Percentiles rank a stretch among this genome's conserved stretches.
Evolutionary conservation across 2,113 vertebrate species (phyloP).

Genomic region (Bubo blakistoni): DNA sequence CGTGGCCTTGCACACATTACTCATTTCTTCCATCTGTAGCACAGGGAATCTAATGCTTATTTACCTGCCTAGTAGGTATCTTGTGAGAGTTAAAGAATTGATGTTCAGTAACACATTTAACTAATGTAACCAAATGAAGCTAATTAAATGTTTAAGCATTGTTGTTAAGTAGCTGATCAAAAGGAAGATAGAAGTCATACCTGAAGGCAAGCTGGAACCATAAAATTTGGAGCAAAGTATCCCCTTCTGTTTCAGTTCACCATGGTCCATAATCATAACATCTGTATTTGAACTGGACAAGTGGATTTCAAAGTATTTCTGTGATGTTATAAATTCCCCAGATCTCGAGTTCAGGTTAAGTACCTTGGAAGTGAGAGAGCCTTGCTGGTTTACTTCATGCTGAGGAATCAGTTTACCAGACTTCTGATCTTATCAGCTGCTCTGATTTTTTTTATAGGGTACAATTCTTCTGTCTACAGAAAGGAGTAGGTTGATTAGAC

Average conservation of each 20-base stretch:
- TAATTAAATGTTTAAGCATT: background rate
- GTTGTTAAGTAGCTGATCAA: background rate
- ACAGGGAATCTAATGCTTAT: background rate
- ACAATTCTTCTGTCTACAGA: background rate
- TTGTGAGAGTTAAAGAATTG: background rate
- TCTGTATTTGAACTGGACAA: background rate
- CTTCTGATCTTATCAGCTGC: rapidly evolving
- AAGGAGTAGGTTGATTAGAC: background rate
- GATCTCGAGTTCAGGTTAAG: background rate
- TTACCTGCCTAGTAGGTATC: background rate
- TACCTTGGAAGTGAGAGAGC: background rate
- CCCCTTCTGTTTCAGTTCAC: background rate
- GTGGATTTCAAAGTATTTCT: background rate
- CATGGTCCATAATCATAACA: background rate
- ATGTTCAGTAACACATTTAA: background rate
- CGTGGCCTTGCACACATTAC: background rate
- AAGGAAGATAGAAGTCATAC: background rate
- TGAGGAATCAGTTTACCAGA: background rate
- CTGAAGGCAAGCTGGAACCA: background rate
- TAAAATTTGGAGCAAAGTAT: background rate
- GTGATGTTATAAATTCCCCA: background rate
- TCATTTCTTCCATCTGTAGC: background rate
- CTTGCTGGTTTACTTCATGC: background rate
- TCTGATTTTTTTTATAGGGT: background rate
- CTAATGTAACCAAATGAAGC: background rate